Evolutionary conservation across 2,888 invertebrate species (phyloP), one percentile per base, ranked within the genome.

Genomic region (Idaea aversata): DNA sequence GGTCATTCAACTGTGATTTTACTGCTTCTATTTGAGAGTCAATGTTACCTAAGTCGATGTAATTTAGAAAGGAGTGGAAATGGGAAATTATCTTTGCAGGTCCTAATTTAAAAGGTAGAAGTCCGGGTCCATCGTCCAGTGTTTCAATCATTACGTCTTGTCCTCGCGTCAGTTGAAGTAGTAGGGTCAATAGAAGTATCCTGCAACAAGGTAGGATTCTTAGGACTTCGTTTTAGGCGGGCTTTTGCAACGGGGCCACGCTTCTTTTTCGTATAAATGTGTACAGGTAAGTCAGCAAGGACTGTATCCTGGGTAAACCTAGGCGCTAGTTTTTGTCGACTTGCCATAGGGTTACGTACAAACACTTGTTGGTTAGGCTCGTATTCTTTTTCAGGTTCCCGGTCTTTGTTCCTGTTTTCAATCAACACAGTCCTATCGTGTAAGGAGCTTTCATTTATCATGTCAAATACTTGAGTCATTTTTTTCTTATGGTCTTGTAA

Each of bases 101-200:
- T 60, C 76, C 76, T 4, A 76, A 38, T 65, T 73, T 72, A 16
- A 72, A 75, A 0, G 75, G 74, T 15, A 75, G 66, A 7, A 68
- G 16, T 36, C 73, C 72, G 0, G 70, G 71, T 35, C 73, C 72
- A 13, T 72, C 34, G 4, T 64, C 63, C 6, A 71, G 34, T 3
- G 65, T 13, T 15, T 71, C 67, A 68, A 70, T 47, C 61, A 15
- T 59, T 71, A 71, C 60, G 13, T 71, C 67, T 16, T 67, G 61
- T 47, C 36, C 67, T 47, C 5, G 61, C 5, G 65, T 47, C 61
- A 6, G 38, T 47, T 60, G 47, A 5, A 61, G 60, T 10, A 34
- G 16, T 34, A 57, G 6, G 34, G 15, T 6, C 7, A 35, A 15
- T 15, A 57, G 58, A 36, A 59, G 16, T 25, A 64, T 57, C 64